Base-by-base conservation (phyloP, 2,888 invertebrate species). In the Anaspis maculata region DNA sequence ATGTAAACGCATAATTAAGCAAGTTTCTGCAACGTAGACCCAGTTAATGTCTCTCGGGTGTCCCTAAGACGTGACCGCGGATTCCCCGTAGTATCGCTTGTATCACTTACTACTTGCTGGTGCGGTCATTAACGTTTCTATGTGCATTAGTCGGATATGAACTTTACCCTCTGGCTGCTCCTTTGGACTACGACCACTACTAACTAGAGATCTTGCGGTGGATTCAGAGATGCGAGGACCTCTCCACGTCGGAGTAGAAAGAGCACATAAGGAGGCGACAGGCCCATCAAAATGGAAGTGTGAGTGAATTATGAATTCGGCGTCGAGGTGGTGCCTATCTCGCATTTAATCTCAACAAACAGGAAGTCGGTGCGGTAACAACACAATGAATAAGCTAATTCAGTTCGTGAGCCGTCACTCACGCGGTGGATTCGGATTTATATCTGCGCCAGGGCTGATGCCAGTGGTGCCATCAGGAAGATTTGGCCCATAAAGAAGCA, bases 81-180 rank as follows among this genome's bases (percentile, higher is more conserved):
- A 57, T 50, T 62, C 62, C 61, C 62, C 39, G 39, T 56, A 49
- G 62, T 53, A 58, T 60, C 59, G 57, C 61, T 62, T 61, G 54
- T 62, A 61, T 62, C 61, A 61, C 59, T 62, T 62, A 62, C 54
- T 45, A 46, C 46, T 50, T 53, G 46, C 49, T 49, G 50, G 44
- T 42, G 43, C 37, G 45, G 41, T 37, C 44, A 46, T 48, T 47
- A 45, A 37, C 34, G 42, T 46, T 38, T 45, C 39, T 38, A 35
- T 39, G 34, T 36, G 30, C 35, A 34, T 27, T 34, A 47, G 45
- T 45, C 43, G 44, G 35, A 42, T 41, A 30, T 41, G 37, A 47
- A 45, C 37, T 45, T 41, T 37, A 40, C 15, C 25, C 27, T 9
- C n/a, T n/a, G n/a, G n/a, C n/a, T n/a, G n/a, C n/a, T n/a, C n/a